Evolutionary conservation across 2,113 vertebrate species (phyloP).

Genomic region (Vulpes vulpes): DNA sequence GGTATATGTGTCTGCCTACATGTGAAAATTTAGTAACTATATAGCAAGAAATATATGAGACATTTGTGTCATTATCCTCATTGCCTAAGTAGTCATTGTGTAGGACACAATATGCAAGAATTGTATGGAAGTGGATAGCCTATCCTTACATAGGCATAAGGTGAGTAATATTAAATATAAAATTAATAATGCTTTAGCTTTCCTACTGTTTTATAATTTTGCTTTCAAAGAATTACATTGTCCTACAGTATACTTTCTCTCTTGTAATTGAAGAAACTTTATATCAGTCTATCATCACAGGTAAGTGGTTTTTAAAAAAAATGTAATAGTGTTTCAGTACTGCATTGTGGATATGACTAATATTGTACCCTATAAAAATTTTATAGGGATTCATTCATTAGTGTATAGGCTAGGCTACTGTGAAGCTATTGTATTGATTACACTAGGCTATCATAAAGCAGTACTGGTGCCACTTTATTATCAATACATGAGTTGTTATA

Average conservation of each 20-base stretch:
- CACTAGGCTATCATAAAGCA: neutral
- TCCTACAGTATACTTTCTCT: neutral
- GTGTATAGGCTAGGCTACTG: neutral
- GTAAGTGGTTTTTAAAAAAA: neutral
- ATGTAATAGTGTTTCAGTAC: neutral
- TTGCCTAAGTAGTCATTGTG: neutral
- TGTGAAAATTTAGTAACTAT: neutral
- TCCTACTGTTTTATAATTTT: neutral
- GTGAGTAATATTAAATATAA: neutral
- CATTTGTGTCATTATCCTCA: neutral
- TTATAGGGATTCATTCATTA: neutral
- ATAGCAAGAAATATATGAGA: neutral
- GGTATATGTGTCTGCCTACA: neutral
- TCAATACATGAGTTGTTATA: neutral
- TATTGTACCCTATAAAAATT: too few species aligned
- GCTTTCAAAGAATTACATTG: neutral
- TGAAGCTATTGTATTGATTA: neutral
- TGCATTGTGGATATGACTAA: neutral
- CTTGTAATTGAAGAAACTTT: neutral
- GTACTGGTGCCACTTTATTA: neutral
- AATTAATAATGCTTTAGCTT: neutral
- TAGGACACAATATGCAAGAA: neutral
- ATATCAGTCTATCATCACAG: neutral
- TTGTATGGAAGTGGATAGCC: neutral
- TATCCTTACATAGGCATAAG: neutral